Base-by-base conservation (phyloP, 2,888 invertebrate genomes). In the Melieria omissa region DNA sequence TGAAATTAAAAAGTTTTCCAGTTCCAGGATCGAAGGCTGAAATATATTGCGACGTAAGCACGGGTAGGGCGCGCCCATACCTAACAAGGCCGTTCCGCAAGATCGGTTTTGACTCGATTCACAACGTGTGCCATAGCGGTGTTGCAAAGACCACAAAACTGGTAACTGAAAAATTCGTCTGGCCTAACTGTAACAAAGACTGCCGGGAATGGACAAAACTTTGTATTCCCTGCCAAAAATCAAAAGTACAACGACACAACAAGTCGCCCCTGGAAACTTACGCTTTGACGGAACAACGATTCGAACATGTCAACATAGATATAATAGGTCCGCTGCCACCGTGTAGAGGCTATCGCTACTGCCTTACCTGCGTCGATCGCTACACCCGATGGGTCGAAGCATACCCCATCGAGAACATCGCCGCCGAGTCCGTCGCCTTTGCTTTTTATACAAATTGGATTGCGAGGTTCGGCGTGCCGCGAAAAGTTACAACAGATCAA, bases 351-450 rank as follows among this genome's bases (percentile, higher is more conserved):
- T 45, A 47, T 6, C 55, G 74, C 9, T 86, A 86, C 65, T 77
- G 80, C 45, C 77, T 86, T 4, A 86, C 86, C 0, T 78, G 79
- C 46, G 68, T 77, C 47, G 76, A 76, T 54, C 60, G 65, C 76
- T 78, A 76, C 45, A 73, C 77, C 0, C 62, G 78, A 0, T 81
- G 79, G 79, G 74, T 77, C 3, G 79, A 78, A 63, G 78, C 77
- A 10, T 69, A 77, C 29, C 79, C 79, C 2, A 64, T 81, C 2
- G 29, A 42, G 29, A 76, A 81, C 62, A 29, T 29, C 29, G 29
- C 29, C 29, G 29, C 29, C 29, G 29, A 29, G 29, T 29, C 29
- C 29, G 65, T 70, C 5, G 63, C 73, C 29, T 8, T 12, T 4
- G 67, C 62, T 9, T 65, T 72, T 45, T n/a, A 14, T 5, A 60